A percentile compares a stretch with the other conserved stretches of the same genome.
Evolutionary conservation across 2,888 invertebrate genomes (phyloP).

Genomic region (Lissonota sp.): DNA sequence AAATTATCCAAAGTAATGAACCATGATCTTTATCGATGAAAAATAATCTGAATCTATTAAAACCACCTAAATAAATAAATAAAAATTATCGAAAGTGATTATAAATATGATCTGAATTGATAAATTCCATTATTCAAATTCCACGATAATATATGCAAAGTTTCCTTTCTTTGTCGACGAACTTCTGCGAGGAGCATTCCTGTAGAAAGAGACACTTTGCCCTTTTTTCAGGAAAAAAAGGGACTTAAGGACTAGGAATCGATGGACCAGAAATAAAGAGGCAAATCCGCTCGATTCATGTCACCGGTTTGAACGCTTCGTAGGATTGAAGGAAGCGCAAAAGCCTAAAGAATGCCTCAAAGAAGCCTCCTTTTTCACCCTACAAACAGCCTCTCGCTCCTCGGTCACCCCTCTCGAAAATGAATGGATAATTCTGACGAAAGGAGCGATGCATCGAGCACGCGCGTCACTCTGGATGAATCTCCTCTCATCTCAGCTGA

Average conservation of each 20-base stretch:
- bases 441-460: neutral
- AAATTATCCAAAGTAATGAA: no score
- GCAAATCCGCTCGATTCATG: constrained; percentile 78
- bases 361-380: constrained; percentile 66
- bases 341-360: constrained; percentile 74
- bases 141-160: no score
- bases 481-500: constrained; percentile 28
- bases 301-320: constrained; percentile 76
- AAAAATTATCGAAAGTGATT: no score
- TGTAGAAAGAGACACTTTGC: no score
- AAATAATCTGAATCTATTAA: no score
- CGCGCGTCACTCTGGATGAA: neutral
- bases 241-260: neutral
- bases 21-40: no score
- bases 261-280: constrained; percentile 52
- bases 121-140: no score
- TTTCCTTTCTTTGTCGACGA: no score
- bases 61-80: no score
- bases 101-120: no score
- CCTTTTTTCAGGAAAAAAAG: no score
- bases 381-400: constrained; percentile 63
- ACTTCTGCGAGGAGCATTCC: neutral
- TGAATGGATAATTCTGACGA: neutral
- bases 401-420: constrained; percentile 61
- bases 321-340: constrained; percentile 71